phyloP scores from a whole-genome alignment of 2,113 vertebrate species.

The Parus major region DNA sequence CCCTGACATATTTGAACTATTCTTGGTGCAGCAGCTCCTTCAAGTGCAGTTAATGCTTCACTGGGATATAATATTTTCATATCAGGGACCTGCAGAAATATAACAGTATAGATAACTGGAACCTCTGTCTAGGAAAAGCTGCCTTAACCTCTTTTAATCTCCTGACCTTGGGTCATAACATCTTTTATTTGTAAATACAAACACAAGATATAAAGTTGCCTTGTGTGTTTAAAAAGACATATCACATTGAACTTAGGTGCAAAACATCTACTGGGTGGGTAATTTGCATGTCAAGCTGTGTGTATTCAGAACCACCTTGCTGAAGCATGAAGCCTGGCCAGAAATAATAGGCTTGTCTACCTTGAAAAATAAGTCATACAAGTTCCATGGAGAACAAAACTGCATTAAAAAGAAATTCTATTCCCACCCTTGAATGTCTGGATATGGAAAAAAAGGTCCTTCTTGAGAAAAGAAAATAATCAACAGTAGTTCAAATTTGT shows the following conservation, averaged over 20 bases:
- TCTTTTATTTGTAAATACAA: not conserved
- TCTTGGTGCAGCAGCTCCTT: not conserved
- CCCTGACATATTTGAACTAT: not conserved
- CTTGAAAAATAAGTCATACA: not conserved
- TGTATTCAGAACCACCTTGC: not conserved
- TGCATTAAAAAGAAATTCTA: not conserved
- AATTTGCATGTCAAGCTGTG: not conserved
- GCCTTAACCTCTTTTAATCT: not conserved
- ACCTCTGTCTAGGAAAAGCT: not conserved
- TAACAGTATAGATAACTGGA: not conserved
- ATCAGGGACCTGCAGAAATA: not conserved
- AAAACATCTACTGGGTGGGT: not conserved
- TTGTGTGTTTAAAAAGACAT: not conserved
- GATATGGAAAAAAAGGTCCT: not conserved
- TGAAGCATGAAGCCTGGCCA: not conserved
- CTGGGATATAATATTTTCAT: not conserved
- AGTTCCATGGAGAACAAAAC: not conserved
- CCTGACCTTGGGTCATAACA: not conserved
- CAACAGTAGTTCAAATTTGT: not conserved
- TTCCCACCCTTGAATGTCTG: not conserved
- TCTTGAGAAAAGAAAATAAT: not conserved
- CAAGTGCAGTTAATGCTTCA: not conserved
- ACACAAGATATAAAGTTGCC: not conserved
- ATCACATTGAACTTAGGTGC: not conserved
- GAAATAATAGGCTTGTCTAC: not conserved